These are phyloP conservation scores for Hypsopygia costalis DNA, from an alignment of 2,888 invertebrate genomes.

Conservation along the genomic window DNA sequence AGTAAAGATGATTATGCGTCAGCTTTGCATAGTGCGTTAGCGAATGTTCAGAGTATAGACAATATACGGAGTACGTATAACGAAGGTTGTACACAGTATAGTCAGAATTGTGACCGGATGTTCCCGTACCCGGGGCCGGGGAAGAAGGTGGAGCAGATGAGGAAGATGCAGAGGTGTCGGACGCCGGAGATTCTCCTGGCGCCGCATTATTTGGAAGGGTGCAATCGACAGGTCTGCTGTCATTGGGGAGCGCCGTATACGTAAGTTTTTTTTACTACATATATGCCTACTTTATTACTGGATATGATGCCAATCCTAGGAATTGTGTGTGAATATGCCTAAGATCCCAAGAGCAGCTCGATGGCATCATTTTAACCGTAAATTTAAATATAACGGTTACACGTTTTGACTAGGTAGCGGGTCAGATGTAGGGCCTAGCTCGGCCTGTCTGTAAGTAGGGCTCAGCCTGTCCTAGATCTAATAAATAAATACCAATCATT, in stretches of 20 bases:
- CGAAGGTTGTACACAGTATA: slow-evolving; percentile 47
- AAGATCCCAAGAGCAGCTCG: too few relatives aligned
- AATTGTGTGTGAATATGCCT: too few relatives aligned
- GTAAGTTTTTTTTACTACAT: slow-evolving; percentile 40
- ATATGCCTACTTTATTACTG: too few relatives aligned
- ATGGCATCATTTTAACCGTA: too few relatives aligned
- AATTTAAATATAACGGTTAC: too few relatives aligned
- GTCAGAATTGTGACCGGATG: slow-evolving; percentile 50
- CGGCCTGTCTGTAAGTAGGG: too few relatives aligned
- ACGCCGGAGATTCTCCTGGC: slow-evolving; percentile 90
- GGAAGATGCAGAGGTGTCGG: slow-evolving; percentile 78
- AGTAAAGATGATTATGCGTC: slow-evolving; percentile 55
- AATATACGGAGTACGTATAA: slow-evolving; percentile 48
- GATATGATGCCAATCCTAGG: too few relatives aligned
- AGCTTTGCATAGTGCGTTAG: slow-evolving; percentile 46
- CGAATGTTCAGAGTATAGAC: slow-evolving; percentile 52
- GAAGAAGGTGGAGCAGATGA: slow-evolving; percentile 68
- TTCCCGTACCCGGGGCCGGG: slow-evolving; percentile 72
- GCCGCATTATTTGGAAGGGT: slow-evolving; percentile 84
- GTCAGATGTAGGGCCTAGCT: too few relatives aligned
- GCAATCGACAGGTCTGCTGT: slow-evolving; percentile 63
- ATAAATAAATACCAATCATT: too few relatives aligned
- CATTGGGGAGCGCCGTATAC: slow-evolving; percentile 68
- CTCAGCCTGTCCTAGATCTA: too few relatives aligned
- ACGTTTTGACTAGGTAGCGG: too few relatives aligned